Evolutionary conservation across 2,888 invertebrate species (phyloP).

Genomic region (Scaptomyza tumidula): DNA sequence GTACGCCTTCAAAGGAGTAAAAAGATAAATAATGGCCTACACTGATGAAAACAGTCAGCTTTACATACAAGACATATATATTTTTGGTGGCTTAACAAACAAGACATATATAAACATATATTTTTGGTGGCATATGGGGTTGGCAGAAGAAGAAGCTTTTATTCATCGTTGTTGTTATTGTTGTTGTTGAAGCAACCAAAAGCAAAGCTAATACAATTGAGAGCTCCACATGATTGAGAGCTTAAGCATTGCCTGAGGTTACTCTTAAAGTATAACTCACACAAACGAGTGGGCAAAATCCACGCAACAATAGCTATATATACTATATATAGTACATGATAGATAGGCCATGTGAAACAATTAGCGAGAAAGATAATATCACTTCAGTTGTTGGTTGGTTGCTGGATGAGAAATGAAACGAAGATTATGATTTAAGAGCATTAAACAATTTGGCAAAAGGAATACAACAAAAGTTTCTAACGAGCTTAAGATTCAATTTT

Average conservation of each 20-base stretch:
- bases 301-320: constrained; percentile 11
- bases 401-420: neutral
- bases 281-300: constrained; percentile 15
- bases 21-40: constrained; percentile 72
- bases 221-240: constrained; percentile 66
- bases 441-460: neutral
- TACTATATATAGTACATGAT: constrained; percentile 41
- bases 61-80: neutral
- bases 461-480: no score
- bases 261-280: constrained; percentile 51
- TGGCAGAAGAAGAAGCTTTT: neutral
- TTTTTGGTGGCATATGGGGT: constrained; percentile 6
- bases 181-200: neutral
- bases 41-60: constrained; percentile 61
- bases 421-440: neutral
- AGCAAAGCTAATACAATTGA: constrained; percentile 44
- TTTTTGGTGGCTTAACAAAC: constrained; percentile 3
- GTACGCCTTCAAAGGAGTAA: constrained; percentile 66
- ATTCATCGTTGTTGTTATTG: neutral
- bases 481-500: no score
- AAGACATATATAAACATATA: neutral
- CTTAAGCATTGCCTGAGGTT: constrained; percentile 61
- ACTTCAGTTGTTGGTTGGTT: neutral
- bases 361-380: constrained; percentile 52
- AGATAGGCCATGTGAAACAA: constrained; percentile 63